These are phyloP conservation scores for Scomberomorus guttatus DNA, from an alignment of 2,797 vertebrate genomes.

Conservation along the genomic window DNA sequence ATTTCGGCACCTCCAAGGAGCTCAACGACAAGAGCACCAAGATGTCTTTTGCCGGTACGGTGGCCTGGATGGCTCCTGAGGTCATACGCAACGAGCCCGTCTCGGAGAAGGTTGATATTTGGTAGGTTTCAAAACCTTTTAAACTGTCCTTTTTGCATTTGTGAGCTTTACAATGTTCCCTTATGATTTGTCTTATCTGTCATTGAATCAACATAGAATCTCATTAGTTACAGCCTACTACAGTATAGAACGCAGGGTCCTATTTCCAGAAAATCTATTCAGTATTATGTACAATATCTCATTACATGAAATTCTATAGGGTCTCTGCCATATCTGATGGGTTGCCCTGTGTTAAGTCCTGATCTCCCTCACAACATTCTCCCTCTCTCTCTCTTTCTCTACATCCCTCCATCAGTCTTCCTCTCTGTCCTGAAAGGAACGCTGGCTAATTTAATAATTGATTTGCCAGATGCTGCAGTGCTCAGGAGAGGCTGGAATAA, in stretches of 20 bases:
- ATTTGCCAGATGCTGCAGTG: conserved; percentile 87
- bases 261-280: conserved; percentile 81
- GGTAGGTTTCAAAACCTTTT: conserved; percentile 83
- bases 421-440: conserved; percentile 80
- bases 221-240: conserved; percentile 69
- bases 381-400: conserved; percentile 50
- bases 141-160: conserved; percentile 11
- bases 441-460: conserved; percentile 87
- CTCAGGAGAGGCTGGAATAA: conserved; percentile 84
- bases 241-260: conserved; percentile 61
- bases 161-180: conserved; percentile 17
- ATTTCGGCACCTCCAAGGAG: conserved; percentile 98
- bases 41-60: conserved; percentile 98
- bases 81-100: conserved; percentile 98
- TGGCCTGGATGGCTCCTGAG: conserved; percentile 99
- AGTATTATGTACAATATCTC: conserved; percentile 79
- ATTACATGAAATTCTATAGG: conserved; percentile 85
- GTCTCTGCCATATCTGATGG: conserved; percentile 75
- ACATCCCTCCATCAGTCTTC: conserved; percentile 76
- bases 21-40: conserved; percentile 98
- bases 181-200: conserved; percentile 60
- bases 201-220: conserved; percentile 64
- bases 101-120: conserved; percentile 98
- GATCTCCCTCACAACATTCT: conserved; percentile 45
- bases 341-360: conserved; percentile 66